These are phyloP conservation scores for Accipiter virgatus DNA, from an alignment of 2,113 vertebrate genomes.

Conservation along the genomic window DNA sequence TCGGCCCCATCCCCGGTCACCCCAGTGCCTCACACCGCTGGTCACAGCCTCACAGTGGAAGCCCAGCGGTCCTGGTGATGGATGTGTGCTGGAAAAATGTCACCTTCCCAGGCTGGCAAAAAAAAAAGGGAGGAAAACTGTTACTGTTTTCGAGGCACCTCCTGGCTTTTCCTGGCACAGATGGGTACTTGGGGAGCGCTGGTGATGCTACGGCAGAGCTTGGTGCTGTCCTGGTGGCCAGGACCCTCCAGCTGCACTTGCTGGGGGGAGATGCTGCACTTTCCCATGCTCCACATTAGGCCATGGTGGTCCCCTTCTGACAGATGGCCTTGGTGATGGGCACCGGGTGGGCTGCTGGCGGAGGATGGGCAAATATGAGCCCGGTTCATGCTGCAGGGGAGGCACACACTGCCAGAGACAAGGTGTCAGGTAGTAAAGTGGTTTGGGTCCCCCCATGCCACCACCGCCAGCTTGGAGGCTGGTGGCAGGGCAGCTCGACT, in stretches of 20 bases:
- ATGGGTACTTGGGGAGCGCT: fast-evolving
- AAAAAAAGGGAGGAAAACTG: background rate
- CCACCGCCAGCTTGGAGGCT: background rate
- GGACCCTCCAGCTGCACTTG: background rate
- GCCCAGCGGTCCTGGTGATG: fast-evolving
- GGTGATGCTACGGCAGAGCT: background rate
- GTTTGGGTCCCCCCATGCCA: background rate
- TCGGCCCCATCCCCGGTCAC: background rate
- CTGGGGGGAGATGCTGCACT: background rate
- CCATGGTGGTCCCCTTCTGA: background rate
- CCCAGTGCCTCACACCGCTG: fast-evolving
- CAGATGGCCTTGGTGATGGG: background rate
- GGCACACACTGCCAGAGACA: background rate
- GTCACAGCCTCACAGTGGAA: background rate
- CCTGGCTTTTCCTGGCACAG: background rate
- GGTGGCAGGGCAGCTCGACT: background rate
- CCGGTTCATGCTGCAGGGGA: background rate
- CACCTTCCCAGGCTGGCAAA: background rate
- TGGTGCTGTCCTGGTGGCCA: fast-evolving
- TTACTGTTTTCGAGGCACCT: background rate
- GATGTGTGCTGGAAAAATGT: background rate
- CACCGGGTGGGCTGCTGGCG: background rate
- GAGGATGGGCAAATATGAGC: background rate
- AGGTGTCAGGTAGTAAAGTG: background rate
- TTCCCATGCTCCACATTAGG: background rate